Percentiles rank a stretch among this genome's conserved stretches.
Conservation (phyloP, 2,797 vertebrate genomes). For the Acanthurus lineatus region DNA sequence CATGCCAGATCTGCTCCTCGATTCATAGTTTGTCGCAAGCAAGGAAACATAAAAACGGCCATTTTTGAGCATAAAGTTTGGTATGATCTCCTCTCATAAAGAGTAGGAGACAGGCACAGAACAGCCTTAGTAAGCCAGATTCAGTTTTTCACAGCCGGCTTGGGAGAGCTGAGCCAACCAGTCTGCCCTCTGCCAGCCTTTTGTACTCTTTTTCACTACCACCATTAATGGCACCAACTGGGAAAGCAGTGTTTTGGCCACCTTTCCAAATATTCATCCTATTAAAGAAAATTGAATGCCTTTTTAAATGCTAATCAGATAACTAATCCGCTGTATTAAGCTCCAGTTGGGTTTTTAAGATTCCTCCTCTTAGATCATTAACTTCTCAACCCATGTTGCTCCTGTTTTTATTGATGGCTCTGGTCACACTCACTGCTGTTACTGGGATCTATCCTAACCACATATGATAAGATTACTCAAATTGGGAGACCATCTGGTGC, state of each 20-base stretch:
- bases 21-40: neutral
- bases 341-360: constrained; percentile 49
- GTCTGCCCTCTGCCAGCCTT: constrained; percentile 42
- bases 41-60: constrained; percentile 1
- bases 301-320: constrained; percentile 65
- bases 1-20: neutral
- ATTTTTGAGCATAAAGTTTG: constrained; percentile 13
- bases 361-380: constrained; percentile 59
- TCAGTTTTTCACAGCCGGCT: constrained; percentile 46
- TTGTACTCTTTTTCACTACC: constrained; percentile 37
- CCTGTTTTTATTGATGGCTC: constrained; percentile 41
- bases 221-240: constrained; percentile 35
- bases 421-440: constrained; percentile 41
- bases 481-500: constrained; percentile 65
- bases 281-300: constrained; percentile 45
- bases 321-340: constrained; percentile 44
- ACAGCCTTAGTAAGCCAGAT: constrained; percentile 24
- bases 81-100: constrained; percentile 18
- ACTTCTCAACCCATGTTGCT: constrained; percentile 46
- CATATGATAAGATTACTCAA: constrained; percentile 64
- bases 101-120: neutral
- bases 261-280: constrained; percentile 30
- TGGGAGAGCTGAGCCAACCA: constrained; percentile 38
- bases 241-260: constrained; percentile 41
- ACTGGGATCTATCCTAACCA: constrained; percentile 46